Base-by-base conservation (phyloP, 2,797 vertebrate species). In the Gymnocypris eckloni region DNA sequence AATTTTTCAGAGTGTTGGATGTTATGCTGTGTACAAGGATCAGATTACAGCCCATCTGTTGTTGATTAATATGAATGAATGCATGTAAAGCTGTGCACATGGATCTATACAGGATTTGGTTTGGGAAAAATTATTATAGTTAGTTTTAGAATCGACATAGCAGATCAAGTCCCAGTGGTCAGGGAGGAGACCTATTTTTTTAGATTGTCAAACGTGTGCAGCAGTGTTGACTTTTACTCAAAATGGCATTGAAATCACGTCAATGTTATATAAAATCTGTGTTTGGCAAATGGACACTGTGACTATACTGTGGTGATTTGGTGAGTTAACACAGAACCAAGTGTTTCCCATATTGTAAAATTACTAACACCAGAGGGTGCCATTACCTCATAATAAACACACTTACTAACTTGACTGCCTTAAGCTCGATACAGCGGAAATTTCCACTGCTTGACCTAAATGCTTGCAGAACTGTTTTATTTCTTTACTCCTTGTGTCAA, bases 401-500 rank as follows among this genome's bases (percentile, higher is more conserved):
- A 82, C 84, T 7, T 11, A 1, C 41, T 6, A 1, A 16, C 45
- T 70, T 4, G 11, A 50, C 43, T 69, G 39, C 41, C 54, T 76
- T 89, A 86, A 61, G 79, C 54, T 89, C 87, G 86, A 88, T 89
- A 18, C 89, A 86, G 91, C 84, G 93, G 91, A 95, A 94, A 94
- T 95, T 95, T 95, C 95, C 95, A 94, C 92, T 87, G 25, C 81
- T 89, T 89, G 87, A 79, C 64, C 87, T 90, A 89, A 91, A 91
- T 85, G 89, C 92, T 91, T 90, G 92, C 87, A 90, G 90, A 92
- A 88, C 12, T 90, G 50, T 89, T 75, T 54, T 81, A 75, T 84
- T 86, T 85, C 75, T 86, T 88, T 66, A 76, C 25, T 67, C 12
- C 8, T 50, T 43, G 79, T 70, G 78, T 85, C 64, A 71, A 69